Base-by-base conservation (phyloP, 2,113 vertebrate genomes). In the Neodontobutis hainanensis region DNA sequence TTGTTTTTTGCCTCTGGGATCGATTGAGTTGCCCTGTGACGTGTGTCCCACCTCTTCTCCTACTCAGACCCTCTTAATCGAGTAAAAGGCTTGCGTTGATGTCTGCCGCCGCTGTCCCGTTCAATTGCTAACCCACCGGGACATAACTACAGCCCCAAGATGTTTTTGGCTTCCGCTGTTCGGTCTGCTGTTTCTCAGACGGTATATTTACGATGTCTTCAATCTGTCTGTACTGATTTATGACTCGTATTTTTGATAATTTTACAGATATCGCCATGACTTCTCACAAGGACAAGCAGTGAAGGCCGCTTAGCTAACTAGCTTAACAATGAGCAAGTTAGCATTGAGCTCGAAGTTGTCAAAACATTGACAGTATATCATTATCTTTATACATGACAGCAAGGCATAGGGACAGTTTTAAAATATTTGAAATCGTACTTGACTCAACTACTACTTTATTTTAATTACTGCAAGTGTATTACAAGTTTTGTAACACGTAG, bases 251-350 rank as follows among this genome's bases (percentile, higher is more conserved):
- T 11, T 15, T 3, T 0, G 2, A 4, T 45, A 0, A 48, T 16
- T 53, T 16, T 34, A 2, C 53, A 32, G 7, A 35, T 68, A 60
- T 34, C 1, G 32, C n/a, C 1, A 8, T 90, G 91, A 91, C 91
- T 89, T 65, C 43, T 86, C 40, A 83, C 92, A 93, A 93, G 92
- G 92, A 58, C 91, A 91, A 69, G 71, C 43, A 43, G 66, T 15
- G 55, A 4, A 85, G 82, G 82, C 83, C 81, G 74, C 75, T 70
- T 11, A 68, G 67, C 78, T 65, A 56, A 8, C 10, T 40, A 40
- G 38, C 38, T 34, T 65, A 38, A 16, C 27, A 19, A 58, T 53
- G 65, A 73, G 77, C 83, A 68, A 70, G 57, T 63, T 57, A 78
- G 67, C 56, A 59, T 4, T 64, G 61, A 75, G 69, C 71, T 11